A percentile compares a stretch with the other conserved stretches of the same genome.
These are phyloP conservation scores for Gibbula magus DNA, from an alignment of 2,888 invertebrate genomes.

Conservation along the genomic window DNA sequence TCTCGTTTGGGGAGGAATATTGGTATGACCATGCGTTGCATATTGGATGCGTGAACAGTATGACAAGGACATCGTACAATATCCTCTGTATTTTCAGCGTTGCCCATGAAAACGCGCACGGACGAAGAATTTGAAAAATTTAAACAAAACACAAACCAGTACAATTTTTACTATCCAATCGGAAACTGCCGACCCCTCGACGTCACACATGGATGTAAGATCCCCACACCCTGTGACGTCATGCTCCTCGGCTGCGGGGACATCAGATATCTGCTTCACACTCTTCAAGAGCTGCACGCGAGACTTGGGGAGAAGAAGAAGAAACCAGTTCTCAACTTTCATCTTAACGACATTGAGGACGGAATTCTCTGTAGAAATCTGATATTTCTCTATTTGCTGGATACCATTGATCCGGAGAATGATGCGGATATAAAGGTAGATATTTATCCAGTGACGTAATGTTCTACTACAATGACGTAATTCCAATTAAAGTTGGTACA, in stretches of 20 bases:
- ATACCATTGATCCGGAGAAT: neutral
- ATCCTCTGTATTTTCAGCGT: too few relatives aligned
- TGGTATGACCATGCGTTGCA: too few relatives aligned
- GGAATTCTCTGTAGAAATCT: neutral
- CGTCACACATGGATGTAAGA: neutral
- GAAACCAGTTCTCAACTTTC: neutral
- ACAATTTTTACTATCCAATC: neutral
- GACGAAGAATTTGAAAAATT: too few relatives aligned
- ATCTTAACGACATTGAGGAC: slow-evolving; percentile 15
- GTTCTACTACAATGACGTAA: too few relatives aligned
- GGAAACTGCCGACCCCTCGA: neutral
- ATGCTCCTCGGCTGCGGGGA: slow-evolving; percentile 3
- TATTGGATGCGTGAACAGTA: too few relatives aligned
- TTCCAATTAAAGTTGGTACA: too few relatives aligned
- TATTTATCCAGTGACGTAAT: too few relatives aligned
- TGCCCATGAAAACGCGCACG: too few relatives aligned
- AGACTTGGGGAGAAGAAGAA: too few relatives aligned
- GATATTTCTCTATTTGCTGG: neutral
- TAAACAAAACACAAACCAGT: neutral
- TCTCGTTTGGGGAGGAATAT: too few relatives aligned
- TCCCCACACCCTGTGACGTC: neutral
- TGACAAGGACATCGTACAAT: too few relatives aligned
- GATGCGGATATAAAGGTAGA: neutral
- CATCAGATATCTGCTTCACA: neutral
- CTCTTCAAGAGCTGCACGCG: neutral